Base-by-base conservation (phyloP, 92 coral and sea anemone species). In the Umimayanthus chanpuru region DNA sequence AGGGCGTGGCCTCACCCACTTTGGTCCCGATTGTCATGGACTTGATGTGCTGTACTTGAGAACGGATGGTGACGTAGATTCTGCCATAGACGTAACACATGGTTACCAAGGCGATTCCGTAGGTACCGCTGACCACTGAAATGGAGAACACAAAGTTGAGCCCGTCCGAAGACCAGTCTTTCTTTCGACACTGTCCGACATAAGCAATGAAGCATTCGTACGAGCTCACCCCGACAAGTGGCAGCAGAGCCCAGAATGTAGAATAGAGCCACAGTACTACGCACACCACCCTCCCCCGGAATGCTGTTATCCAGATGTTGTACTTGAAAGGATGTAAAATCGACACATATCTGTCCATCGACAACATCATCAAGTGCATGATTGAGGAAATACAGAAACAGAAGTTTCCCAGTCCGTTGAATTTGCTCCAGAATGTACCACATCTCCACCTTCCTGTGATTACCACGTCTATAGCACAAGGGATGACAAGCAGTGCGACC, bases 361-460 rank as follows among this genome's bases (percentile, higher is more conserved):
- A 94, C 23, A 94, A 73, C 88, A 94, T 80, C 96, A 94, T 94
- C 41, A 94, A 86, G 32, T 94, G 96, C 96, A 94, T 94, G 21
- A 94, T 94, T 1, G 96, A 94, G 4, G 96, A 94, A 64, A 94
- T 94, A 32, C 96, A 94, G 81, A 92, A 94, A 9, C 92, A 88
- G 77, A 94, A 94, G 82, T 92, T 94, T 36, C 94, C 94, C 64
- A 92, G 92, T 20, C 90, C 96, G 81, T 90, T 94, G 56, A 88
- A 82, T 41, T 71, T 55, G 64, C 92, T 92, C 96, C 94, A 88
- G 58, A 88, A 61, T 14, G 30, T 2, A 2, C 96, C 96, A 43
- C 92, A 92, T 30, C 96, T 89, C 96, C 96, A 94, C 4, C 87
- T 73, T 8, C 94, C 95, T 30, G 88, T 88, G 73, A 89, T 77